phyloP scores from a whole-genome alignment of 2,888 invertebrate genomes.

The Crocallis elinguaria region DNA sequence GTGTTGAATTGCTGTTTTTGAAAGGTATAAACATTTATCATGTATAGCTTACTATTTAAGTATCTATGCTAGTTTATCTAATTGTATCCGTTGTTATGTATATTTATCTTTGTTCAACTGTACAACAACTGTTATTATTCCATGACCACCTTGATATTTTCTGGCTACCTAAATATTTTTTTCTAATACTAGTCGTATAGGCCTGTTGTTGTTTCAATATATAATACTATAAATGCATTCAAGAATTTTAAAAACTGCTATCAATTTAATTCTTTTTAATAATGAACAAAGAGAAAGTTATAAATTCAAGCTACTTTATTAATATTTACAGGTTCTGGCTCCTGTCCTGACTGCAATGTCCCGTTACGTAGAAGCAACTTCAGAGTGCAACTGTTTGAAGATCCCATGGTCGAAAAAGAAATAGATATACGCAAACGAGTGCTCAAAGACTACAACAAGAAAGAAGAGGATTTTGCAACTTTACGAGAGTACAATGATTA shows the following conservation, averaged over 20 bases:
- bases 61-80: no score
- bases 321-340: constrained; percentile 92
- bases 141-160: no score
- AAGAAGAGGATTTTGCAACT: constrained; percentile 95
- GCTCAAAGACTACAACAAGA: constrained; percentile 96
- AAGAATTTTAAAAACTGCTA: no score
- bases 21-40: constrained; percentile 87
- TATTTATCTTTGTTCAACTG: no score
- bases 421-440: constrained; percentile 96
- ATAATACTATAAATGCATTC: no score
- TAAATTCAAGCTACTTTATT: constrained; percentile 25
- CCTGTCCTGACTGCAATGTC: constrained; percentile 97
- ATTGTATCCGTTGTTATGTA: no score
- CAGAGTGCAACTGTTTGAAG: constrained; percentile 97
- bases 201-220: no score
- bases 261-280: no score
- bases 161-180: no score
- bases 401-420: constrained; percentile 98
- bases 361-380: constrained; percentile 95
- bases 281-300: no score
- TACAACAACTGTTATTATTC: no score
- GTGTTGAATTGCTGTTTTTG: constrained; percentile 97
- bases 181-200: no score
- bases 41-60: background rate
- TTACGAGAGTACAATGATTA: constrained; percentile 97